phyloP scores from a whole-genome alignment of 2,888 invertebrate species.

The Miltochrista miniata region DNA sequence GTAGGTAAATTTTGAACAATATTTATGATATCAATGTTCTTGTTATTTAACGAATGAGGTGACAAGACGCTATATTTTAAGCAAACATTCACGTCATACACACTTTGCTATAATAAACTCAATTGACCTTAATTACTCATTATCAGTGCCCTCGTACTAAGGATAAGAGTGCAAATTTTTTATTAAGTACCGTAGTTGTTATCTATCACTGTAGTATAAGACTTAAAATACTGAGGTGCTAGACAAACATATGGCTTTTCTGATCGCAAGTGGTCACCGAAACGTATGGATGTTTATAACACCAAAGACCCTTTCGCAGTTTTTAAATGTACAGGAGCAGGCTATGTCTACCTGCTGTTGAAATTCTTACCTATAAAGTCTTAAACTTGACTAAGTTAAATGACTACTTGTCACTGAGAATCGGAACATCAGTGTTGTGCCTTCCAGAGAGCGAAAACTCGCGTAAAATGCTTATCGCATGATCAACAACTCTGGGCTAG shows the following conservation, averaged over 20 bases:
- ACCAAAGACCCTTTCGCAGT: too few relatives aligned
- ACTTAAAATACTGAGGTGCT: background rate
- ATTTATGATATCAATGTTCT: background rate
- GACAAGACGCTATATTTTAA: background rate
- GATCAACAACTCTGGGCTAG: too few relatives aligned
- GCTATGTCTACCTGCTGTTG: too few relatives aligned
- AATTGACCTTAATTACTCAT: constrained; percentile 14
- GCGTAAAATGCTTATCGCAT: too few relatives aligned
- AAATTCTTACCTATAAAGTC: too few relatives aligned
- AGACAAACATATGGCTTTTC: background rate
- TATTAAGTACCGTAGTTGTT: background rate
- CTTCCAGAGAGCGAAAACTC: too few relatives aligned
- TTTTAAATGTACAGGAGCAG: too few relatives aligned
- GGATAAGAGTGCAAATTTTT: background rate
- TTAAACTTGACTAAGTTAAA: too few relatives aligned
- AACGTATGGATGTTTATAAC: too few relatives aligned
- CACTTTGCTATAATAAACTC: background rate
- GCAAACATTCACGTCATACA: background rate
- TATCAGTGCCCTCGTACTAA: constrained; percentile 1
- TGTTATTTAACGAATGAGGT: background rate
- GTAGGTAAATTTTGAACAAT: too few relatives aligned
- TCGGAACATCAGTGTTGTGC: too few relatives aligned
- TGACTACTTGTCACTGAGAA: too few relatives aligned
- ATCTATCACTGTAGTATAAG: background rate
- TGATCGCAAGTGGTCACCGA: background rate